Base-by-base conservation (phyloP, 2,113 vertebrate genomes). In the Delphinus delphis region DNA sequence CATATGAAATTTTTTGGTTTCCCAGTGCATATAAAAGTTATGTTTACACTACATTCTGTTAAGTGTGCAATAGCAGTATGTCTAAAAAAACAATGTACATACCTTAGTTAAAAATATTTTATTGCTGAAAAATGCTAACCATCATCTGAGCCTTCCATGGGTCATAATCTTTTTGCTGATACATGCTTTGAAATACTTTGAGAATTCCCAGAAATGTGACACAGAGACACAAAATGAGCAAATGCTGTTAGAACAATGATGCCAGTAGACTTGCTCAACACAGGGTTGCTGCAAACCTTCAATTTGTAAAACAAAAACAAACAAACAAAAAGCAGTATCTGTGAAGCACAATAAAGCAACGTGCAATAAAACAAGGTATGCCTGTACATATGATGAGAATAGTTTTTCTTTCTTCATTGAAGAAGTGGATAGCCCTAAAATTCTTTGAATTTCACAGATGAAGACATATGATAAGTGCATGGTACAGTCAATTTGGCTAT, bases 371-470 rank as follows among this genome's bases (percentile, higher is more conserved):
- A 36, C 12, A 23, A 58, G 53, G 55, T 58, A 53, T 55, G 31
- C 31, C 76, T 55, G 47, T 95, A 76, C 8, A 47, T 90, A 36
- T 60, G 6, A 80, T 83, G 28, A 62, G 60, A 81, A 93, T 79
- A 25, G 1, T 79, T 86, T 96, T 94, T 94, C 33, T 47, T 6
- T 86, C 3, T 67, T 93, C 33, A 90, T 36, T 84, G 53, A 89
- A 77, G n/a, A 93, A 58, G 13, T 83, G 70, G 3, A 71, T 81
- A 93, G 58, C 55, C 12, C 38, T 88, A 86, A 73, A 76, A 6
- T 89, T 87, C 20, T 90, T 97, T 88, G 28, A 85, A 58, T 82
- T 86, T 95, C 36, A 92, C 62, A 95, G 62, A 41, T 88, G 83
- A 91, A 70, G 2, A 71, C n/a, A 85, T 5, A 1, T 33, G 73